phyloP scores from a whole-genome alignment of 2,113 vertebrate genomes.

The Phylloscopus whistleri region DNA sequence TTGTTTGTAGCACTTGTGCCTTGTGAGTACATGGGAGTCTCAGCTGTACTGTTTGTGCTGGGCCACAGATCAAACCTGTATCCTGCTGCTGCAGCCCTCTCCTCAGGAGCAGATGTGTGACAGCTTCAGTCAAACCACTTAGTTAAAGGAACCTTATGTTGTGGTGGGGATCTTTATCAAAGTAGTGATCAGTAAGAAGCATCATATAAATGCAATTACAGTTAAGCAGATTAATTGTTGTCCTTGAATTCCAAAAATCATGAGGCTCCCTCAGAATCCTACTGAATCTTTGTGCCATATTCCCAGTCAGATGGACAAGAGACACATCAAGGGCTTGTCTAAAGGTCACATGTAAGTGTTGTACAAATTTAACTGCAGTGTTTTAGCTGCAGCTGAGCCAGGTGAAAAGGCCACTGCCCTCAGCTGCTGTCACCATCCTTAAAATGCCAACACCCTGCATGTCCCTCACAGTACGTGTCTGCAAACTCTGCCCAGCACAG shows the following conservation, averaged over 20 bases:
- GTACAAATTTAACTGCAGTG: background rate
- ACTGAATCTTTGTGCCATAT: background rate
- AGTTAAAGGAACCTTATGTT: background rate
- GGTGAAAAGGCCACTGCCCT: constrained; percentile 4
- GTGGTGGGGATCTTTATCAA: background rate
- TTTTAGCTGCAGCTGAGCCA: constrained; percentile 2
- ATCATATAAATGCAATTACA: background rate
- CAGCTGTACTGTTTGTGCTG: background rate
- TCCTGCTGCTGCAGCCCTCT: background rate
- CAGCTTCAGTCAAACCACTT: background rate
- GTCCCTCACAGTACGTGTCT: background rate
- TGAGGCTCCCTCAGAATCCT: background rate
- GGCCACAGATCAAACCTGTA: background rate
- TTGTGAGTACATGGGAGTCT: background rate
- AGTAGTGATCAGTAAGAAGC: background rate
- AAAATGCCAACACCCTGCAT: background rate
- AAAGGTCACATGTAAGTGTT: background rate
- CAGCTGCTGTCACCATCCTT: background rate
- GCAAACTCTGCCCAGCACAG: background rate
- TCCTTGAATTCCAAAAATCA: background rate
- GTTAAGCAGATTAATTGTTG: background rate
- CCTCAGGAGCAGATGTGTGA: background rate
- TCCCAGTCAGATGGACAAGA: background rate
- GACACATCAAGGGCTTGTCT: background rate
- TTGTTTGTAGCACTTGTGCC: background rate